phyloP scores from a whole-genome alignment of 2,113 vertebrate species.

The Drymodes brunneopygia region DNA sequence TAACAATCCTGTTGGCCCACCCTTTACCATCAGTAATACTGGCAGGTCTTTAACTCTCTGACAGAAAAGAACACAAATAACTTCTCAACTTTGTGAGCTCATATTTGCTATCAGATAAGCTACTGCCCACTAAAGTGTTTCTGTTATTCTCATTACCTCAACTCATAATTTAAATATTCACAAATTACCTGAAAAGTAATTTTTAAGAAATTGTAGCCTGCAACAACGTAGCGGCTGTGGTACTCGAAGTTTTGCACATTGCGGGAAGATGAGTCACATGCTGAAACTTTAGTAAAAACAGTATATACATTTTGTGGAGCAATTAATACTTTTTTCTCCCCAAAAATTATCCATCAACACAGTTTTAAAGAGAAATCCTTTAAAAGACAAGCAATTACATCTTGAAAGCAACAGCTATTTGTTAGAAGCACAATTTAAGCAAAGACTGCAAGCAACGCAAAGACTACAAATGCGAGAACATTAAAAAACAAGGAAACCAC shows the following conservation, averaged over 20 bases:
- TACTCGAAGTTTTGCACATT: fast-evolving
- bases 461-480: background rate
- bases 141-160: background rate
- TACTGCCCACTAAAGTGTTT: background rate
- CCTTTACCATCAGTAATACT: background rate
- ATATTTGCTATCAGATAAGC: background rate
- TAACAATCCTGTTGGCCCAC: background rate
- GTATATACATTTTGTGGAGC: background rate
- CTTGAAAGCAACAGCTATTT: background rate
- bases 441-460: background rate
- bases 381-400: background rate
- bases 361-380: background rate
- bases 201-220: background rate
- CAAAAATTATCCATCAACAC: background rate
- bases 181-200: background rate
- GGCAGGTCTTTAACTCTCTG: background rate
- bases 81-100: background rate
- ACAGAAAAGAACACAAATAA: background rate
- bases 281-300: background rate
- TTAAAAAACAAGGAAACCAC: background rate
- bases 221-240: fast-evolving
- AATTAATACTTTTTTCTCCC: background rate
- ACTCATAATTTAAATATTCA: background rate
- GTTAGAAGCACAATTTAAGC: background rate
- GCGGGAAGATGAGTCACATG: fast-evolving